Evolutionary conservation across 2,113 vertebrate species (phyloP).

Genomic region (Stegostoma tigrinum): DNA sequence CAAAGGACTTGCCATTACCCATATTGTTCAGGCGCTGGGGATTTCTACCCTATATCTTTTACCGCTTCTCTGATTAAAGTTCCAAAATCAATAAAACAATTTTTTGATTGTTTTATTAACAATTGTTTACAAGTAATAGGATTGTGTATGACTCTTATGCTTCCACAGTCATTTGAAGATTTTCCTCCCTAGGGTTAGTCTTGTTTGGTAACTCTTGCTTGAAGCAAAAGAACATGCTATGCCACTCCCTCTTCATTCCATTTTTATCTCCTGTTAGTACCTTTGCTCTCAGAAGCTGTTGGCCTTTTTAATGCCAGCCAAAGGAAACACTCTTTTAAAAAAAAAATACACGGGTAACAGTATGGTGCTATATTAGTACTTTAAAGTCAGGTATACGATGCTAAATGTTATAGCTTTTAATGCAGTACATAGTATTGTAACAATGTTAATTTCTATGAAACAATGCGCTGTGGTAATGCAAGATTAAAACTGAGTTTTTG

Average conservation of each 20-base stretch:
- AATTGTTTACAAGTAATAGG: not conserved
- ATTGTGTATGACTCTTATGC: not conserved
- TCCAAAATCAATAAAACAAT: not conserved
- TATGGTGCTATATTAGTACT: not conserved
- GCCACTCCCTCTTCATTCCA: not conserved
- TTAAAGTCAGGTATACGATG: not conserved
- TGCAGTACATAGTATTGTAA: not conserved
- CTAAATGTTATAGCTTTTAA: not conserved
- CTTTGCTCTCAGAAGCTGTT: not conserved
- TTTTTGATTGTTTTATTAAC: not conserved
- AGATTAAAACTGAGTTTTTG: not conserved
- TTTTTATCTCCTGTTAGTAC: not conserved
- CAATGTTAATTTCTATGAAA: not conserved
- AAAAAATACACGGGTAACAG: not conserved
- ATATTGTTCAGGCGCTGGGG: not conserved
- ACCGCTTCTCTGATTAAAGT: not conserved
- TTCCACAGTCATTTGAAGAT: not conserved
- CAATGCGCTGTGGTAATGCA: not conserved
- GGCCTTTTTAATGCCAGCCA: not conserved
- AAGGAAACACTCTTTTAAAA: not conserved
- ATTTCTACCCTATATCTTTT: not conserved
- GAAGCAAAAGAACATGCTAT: not conserved
- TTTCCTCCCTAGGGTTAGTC: not conserved
- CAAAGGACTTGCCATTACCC: not conserved
- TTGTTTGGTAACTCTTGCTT: not conserved